These are phyloP conservation scores for Silurus aristotelis DNA, from an alignment of 2,797 vertebrate genomes.

Conservation along the genomic window DNA sequence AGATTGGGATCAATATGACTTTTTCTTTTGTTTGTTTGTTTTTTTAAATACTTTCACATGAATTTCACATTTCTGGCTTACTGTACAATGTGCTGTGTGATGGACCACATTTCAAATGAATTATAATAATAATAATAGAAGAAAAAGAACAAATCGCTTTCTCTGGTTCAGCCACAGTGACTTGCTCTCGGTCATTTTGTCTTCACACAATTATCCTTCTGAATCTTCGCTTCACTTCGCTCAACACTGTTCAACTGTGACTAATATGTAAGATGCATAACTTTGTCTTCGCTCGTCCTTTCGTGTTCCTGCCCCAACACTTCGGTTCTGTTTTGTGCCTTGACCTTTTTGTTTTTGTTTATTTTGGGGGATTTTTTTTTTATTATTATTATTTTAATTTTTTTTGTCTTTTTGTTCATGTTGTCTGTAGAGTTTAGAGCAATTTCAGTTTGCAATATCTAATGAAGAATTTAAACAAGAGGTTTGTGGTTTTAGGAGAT, in stretches of 20 bases:
- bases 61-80: constrained; percentile 66
- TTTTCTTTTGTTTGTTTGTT: constrained; percentile 56
- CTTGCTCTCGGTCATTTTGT: not conserved
- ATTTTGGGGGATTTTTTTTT: constrained; percentile 40
- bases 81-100: constrained; percentile 76
- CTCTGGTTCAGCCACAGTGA: constrained; percentile 29
- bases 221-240: constrained; percentile 44
- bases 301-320: constrained; percentile 24
- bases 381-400: constrained; percentile 19
- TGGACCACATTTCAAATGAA: constrained; percentile 49
- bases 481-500: constrained; percentile 41
- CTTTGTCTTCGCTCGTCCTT: constrained; percentile 20
- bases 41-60: constrained; percentile 66
- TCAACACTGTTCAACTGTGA: constrained; percentile 47
- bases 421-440: constrained; percentile 53
- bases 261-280: constrained; percentile 45
- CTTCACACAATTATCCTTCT: constrained; percentile 28
- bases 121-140: not conserved
- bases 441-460: constrained; percentile 50
- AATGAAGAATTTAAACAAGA: constrained; percentile 36
- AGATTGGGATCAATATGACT: constrained; percentile 64
- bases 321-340: constrained; percentile 37
- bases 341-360: constrained; percentile 36
- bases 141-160: constrained; percentile 25
- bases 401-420: constrained; percentile 25